Percentiles rank a stretch among this genome's conserved stretches.
Evolutionary conservation across 2,113 vertebrate species (phyloP).

Genomic region (Aptenodytes forsteri): DNA sequence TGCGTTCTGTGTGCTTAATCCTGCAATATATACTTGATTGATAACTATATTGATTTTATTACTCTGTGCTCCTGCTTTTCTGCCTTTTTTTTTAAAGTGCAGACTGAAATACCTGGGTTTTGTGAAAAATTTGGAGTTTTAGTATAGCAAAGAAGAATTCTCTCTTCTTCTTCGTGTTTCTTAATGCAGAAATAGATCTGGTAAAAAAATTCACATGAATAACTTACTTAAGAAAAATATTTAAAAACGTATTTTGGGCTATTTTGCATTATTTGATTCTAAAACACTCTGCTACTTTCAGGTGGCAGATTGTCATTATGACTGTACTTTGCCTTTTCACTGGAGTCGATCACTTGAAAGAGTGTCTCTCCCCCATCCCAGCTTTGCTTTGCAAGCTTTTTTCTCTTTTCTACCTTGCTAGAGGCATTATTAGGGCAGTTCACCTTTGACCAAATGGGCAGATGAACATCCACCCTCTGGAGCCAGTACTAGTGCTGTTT

Average conservation of each 20-base stretch:
- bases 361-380: neutral
- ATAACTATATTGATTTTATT: neutral
- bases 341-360: conserved; percentile 32
- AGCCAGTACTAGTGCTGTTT: conserved; percentile 43
- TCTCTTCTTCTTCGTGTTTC: neutral
- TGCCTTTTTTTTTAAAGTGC: neutral
- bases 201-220: neutral
- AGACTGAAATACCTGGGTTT: neutral
- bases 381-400: conserved; percentile 14
- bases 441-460: conserved; percentile 69
- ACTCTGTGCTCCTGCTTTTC: neutral
- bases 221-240: neutral
- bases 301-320: neutral
- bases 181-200: neutral
- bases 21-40: neutral
- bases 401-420: conserved; percentile 67
- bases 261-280: neutral
- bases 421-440: conserved; percentile 66
- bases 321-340: conserved; percentile 13
- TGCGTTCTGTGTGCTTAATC: neutral
- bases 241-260: neutral
- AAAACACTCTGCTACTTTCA: neutral
- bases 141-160: neutral
- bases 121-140: neutral
- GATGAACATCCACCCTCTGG: conserved; percentile 60